Evolutionary conservation across 2,888 invertebrate species (phyloP).

Genomic region (Cheilosia soror): DNA sequence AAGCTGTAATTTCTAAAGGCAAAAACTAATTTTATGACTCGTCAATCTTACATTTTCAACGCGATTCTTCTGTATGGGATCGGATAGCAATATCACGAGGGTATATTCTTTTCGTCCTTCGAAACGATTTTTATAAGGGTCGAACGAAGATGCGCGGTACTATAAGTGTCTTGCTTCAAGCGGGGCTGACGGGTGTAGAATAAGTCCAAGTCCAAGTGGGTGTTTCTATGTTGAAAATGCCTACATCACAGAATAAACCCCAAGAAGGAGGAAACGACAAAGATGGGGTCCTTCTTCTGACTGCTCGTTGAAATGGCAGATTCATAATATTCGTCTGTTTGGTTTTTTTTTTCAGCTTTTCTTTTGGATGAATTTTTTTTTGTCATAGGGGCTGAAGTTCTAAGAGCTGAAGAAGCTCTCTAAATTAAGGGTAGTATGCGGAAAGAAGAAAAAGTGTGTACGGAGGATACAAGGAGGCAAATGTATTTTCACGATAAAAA

Average conservation of each 20-base stretch:
- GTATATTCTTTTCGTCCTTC: conserved; percentile 55
- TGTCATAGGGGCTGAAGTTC: conserved; percentile 46
- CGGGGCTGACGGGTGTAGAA: conserved; percentile 16
- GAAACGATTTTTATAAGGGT: conserved; percentile 51
- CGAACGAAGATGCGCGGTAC: conserved; percentile 55
- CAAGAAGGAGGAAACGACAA: neutral
- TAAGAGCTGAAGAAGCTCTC: conserved; percentile 37
- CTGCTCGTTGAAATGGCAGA: conserved; percentile 56
- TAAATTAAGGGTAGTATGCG: conserved; percentile 54
- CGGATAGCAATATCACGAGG: conserved; percentile 12
- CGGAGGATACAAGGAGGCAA: conserved; percentile 78
- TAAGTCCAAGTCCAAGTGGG: conserved; percentile 23
- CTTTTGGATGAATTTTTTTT: conserved; percentile 7
- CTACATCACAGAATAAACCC: conserved; percentile 15
- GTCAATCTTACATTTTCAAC: conserved; percentile 75
- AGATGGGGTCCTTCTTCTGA: conserved; percentile 8
- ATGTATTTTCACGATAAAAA: conserved; percentile 84
- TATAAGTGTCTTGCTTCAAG: conserved; percentile 19
- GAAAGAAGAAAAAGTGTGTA: conserved; percentile 43
- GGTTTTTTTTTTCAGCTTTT: conserved; percentile 39
- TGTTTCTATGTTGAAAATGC: conserved; percentile 39
- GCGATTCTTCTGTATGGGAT: conserved; percentile 38
- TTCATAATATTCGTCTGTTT: conserved; percentile 60
- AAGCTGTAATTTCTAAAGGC: conserved; percentile 68
- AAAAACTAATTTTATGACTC: conserved; percentile 75